A percentile compares a stretch with the other conserved stretches of the same genome.
Evolutionary conservation across 2,888 invertebrate genomes (phyloP).

Genomic region (Perizoma flavofasciatum): DNA sequence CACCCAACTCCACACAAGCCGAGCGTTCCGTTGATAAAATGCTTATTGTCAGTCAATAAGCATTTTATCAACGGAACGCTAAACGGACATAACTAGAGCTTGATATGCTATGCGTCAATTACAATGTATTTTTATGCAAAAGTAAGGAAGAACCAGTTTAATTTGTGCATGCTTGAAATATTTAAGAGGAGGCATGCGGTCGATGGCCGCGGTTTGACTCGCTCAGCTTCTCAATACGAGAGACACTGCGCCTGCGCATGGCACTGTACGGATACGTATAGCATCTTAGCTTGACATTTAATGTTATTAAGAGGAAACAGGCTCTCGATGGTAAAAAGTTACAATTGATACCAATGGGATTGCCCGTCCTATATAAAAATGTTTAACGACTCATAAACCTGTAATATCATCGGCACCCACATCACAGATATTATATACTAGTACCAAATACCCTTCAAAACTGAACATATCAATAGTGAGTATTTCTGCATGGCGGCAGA

Average conservation of each 20-base stretch:
- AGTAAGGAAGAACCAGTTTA: constrained; percentile 79
- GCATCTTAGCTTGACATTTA: neutral
- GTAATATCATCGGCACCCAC: too few species aligned
- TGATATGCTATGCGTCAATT: constrained; percentile 22
- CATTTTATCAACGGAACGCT: constrained; percentile 15
- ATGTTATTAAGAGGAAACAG: too few species aligned
- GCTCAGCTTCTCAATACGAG: constrained; percentile 42
- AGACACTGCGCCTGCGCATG: constrained; percentile 34
- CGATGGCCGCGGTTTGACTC: constrained; percentile 68
- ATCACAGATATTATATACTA: too few species aligned
- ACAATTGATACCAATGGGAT: too few species aligned
- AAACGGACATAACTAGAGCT: constrained; percentile 34
- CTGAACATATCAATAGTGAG: too few species aligned
- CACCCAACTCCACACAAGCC: neutral
- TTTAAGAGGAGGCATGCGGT: constrained; percentile 78
- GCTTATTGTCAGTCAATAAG: constrained; percentile 14
- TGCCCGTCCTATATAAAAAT: too few species aligned
- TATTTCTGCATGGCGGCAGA: too few species aligned
- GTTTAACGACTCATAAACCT: too few species aligned
- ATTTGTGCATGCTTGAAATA: constrained; percentile 82
- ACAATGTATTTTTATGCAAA: constrained; percentile 72
- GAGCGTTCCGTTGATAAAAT: constrained; percentile 17
- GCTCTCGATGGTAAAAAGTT: too few species aligned
- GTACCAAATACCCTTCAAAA: too few species aligned
- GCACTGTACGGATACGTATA: constrained; percentile 8